These are phyloP conservation scores for Noturus placidus DNA, from an alignment of 2,113 vertebrate genomes.

Conservation along the genomic window DNA sequence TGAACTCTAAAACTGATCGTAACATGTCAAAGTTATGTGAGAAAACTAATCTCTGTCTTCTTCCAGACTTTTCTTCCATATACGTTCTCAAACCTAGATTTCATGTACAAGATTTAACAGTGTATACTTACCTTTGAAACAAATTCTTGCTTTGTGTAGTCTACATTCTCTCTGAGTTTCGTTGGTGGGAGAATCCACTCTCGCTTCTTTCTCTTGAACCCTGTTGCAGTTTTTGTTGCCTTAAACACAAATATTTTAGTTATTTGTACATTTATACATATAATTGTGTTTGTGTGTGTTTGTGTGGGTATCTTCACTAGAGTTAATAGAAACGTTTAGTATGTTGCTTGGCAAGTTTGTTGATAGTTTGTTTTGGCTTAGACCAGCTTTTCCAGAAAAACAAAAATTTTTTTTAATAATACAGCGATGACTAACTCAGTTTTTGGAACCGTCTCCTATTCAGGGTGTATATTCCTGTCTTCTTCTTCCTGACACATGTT, in stretches of 20 bases:
- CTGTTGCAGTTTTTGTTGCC: conserved; percentile 22
- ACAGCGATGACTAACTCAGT: background rate
- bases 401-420: background rate
- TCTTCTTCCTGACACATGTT: background rate
- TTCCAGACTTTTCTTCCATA: background rate
- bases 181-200: conserved; percentile 71
- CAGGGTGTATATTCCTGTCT: background rate
- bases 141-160: conserved; percentile 56
- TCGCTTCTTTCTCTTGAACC: conserved; percentile 61
- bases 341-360: background rate
- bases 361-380: background rate
- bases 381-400: background rate
- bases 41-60: background rate
- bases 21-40: background rate
- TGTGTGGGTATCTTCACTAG: background rate
- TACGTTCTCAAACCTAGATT: background rate
- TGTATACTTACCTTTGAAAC: conserved; percentile 67
- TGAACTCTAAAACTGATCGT: conserved; percentile 1
- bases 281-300: background rate
- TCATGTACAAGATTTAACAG: background rate
- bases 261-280: background rate
- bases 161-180: conserved; percentile 62
- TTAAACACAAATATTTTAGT: background rate
- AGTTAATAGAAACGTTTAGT: background rate
- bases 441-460: background rate